Percentiles rank a stretch among this genome's conserved stretches.
Conservation (phyloP, 2,113 vertebrate genomes). For the Callipepla squamata region DNA sequence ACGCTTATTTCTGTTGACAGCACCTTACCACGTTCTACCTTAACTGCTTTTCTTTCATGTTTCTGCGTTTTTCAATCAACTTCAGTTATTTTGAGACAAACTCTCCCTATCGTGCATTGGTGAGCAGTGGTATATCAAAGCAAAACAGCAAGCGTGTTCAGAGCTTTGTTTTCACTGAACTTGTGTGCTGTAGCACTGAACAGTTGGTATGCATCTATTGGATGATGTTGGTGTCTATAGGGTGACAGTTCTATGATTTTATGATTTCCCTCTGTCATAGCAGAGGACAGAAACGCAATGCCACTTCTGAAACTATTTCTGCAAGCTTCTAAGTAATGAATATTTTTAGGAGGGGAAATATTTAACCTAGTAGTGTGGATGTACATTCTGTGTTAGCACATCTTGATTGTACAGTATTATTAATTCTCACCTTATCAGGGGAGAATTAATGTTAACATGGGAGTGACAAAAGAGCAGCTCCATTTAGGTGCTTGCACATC, state of each 20-base stretch:
- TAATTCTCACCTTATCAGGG: not conserved
- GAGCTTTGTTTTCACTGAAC: not conserved
- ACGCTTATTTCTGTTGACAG: not conserved
- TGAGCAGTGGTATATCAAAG: not conserved
- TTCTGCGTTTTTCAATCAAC: rapidly evolving
- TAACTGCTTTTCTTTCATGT: not conserved
- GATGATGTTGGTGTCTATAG: not conserved
- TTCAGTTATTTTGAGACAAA: not conserved
- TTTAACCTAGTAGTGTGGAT: not conserved
- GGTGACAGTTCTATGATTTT: not conserved
- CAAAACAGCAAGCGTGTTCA: not conserved
- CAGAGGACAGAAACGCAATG: too few relatives aligned
- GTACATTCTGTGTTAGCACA: not conserved
- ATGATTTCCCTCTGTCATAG: not conserved
- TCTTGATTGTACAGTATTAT: not conserved
- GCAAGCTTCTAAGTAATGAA: not conserved
- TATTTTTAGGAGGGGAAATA: not conserved
- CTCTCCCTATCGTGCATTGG: not conserved
- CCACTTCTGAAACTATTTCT: not conserved
- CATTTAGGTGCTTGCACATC: not conserved
- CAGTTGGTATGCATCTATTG: not conserved
- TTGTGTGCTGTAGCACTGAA: not conserved
- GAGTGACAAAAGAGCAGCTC: not conserved
- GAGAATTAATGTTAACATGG: rapidly evolving
- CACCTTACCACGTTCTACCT: not conserved